Base-by-base conservation (phyloP, 2,888 invertebrate genomes). In the Tachystola acroxantha region DNA sequence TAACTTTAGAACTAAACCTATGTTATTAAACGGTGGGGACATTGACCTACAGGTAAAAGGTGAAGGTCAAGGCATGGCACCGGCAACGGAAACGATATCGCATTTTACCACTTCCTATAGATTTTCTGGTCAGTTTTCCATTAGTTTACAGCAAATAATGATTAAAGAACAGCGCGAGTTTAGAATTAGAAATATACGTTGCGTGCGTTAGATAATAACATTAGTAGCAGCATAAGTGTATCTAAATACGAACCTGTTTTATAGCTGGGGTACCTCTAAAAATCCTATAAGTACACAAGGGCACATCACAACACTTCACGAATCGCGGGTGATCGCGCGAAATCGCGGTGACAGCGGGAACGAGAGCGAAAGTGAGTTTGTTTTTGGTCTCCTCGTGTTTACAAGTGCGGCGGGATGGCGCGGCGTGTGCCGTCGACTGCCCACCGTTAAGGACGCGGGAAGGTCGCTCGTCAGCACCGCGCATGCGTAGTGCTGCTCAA, bases 341-440 rank as follows among this genome's bases (percentile, higher is more conserved):
- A 40, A 34, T 52, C 46, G 43, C 38, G 42, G 40, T 40, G 44
- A 45, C 52, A 50, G 41, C 50, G 43, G 53, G 44, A 46, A 50
- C 45, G 66, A 74, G 61, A 74, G 50, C 57, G 71, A 79, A 65
- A 77, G 73, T 70, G 57, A 43, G 45, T 50, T 44, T 52, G 43
- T 45, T 57, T 56, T 52, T 52, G 51, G 63, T 56, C 50, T 53
- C 51, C 64, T 37, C 39, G 50, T 71, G 59, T 75, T 70, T 69
- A 75, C 78, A 77, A 74, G 77, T 76, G 74, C 54, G 65, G 60
- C 67, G 66, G 64, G 65, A 61, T 66, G 66, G 64, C 71, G 75
- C 85, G 81, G 73, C 78, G 65, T 65, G 64, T 59, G 68, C 66
- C 66, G 73, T 61, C 69, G 65, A 81, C 84, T 80, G 65, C 36